Conservation (phyloP, 2,888 invertebrate genomes). For the Andrena fulva region DNA sequence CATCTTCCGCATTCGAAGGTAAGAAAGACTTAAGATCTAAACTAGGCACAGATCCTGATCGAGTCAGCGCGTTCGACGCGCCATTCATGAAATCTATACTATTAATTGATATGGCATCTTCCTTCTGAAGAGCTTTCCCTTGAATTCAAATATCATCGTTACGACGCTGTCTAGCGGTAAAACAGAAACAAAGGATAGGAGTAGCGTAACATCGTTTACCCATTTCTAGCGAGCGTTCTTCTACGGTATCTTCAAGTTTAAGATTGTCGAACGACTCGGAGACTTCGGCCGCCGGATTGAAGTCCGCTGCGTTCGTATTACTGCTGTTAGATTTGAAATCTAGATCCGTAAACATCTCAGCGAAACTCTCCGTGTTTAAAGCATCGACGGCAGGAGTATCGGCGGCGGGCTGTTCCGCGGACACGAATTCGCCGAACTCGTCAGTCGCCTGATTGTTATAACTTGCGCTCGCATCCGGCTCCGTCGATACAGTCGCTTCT, state of each 20-base stretch:
- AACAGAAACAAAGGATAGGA: neutral
- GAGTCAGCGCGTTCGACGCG: slow-evolving; percentile 76
- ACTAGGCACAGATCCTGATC: slow-evolving; percentile 83
- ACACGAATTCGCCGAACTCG: slow-evolving; percentile 85
- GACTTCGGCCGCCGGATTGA: slow-evolving; percentile 75
- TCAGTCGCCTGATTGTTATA: slow-evolving; percentile 75
- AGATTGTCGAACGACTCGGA: slow-evolving; percentile 80
- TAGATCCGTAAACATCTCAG: slow-evolving; percentile 79
- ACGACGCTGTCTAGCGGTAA: neutral
- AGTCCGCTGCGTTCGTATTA: slow-evolving; percentile 67
- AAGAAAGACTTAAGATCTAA: slow-evolving; percentile 84
- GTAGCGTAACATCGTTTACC: slow-evolving; percentile 65
- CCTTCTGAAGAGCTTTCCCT: slow-evolving; percentile 80
- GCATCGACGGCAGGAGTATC: slow-evolving; percentile 51
- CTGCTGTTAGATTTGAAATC: slow-evolving; percentile 72
- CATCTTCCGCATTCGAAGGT: slow-evolving; percentile 79
- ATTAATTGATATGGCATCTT: slow-evolving; percentile 82
- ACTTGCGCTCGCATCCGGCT: slow-evolving; percentile 55
- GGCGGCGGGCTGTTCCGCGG: slow-evolving; percentile 78
- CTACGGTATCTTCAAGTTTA: slow-evolving; percentile 73
- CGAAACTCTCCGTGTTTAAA: slow-evolving; percentile 53
- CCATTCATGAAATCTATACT: slow-evolving; percentile 81
- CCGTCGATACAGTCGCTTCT: slow-evolving; percentile 63
- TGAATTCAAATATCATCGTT: slow-evolving; percentile 43
- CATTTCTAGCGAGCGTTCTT: slow-evolving; percentile 70